Conservation (phyloP, 2,888 invertebrate species). For the Nysson spinosus region DNA sequence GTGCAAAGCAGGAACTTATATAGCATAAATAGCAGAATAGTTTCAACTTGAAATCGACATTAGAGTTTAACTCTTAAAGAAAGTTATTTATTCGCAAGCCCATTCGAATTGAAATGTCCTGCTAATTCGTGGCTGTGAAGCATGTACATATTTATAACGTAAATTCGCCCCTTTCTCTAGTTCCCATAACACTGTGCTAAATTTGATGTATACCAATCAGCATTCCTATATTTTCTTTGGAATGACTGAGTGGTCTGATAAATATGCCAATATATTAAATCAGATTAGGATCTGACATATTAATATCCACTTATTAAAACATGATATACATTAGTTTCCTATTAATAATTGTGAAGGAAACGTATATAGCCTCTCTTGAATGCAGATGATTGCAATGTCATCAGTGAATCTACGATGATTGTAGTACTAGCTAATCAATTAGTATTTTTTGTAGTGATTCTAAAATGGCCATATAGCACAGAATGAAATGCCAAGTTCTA, state of each 20-base stretch:
- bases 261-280: background rate
- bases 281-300: background rate
- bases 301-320: too few relatives aligned
- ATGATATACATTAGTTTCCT: too few relatives aligned
- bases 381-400: too few relatives aligned
- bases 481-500: background rate
- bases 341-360: too few relatives aligned
- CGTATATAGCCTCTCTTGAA: too few relatives aligned
- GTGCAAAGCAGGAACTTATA: background rate
- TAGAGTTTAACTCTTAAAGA: background rate
- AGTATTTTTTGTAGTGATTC: background rate
- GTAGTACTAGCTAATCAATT: background rate
- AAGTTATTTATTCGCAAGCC: conserved; percentile 4
- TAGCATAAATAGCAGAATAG: background rate
- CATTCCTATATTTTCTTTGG: background rate
- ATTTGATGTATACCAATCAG: background rate
- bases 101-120: conserved; percentile 9
- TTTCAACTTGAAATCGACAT: background rate
- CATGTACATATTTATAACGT: conserved; percentile 37
- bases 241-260: background rate
- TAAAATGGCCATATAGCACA: background rate
- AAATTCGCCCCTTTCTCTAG: conserved; percentile 21
- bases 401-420: too few relatives aligned
- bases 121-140: conserved; percentile 48
- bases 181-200: background rate